Base-by-base conservation (phyloP, 2,888 invertebrate species). In the Corythucha ciliata region DNA sequence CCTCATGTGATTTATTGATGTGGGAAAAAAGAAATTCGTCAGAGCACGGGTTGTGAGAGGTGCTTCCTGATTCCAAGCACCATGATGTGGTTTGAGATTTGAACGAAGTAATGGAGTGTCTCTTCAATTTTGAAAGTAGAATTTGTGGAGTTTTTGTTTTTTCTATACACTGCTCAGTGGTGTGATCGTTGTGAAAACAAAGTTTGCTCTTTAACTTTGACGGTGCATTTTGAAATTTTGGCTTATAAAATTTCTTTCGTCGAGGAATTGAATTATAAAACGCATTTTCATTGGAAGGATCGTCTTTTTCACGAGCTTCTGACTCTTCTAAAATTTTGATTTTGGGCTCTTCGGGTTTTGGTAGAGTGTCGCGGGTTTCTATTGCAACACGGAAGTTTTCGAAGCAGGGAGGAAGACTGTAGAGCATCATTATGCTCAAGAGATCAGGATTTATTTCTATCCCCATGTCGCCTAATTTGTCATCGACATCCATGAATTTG, bases 311-410 rank as follows among this genome's bases (percentile, higher is more conserved):
- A 21, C 39, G 22, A 20, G 48, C 48, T 26, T 48, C 48, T 12
- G 4, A 4, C 21, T 48, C 48, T 16, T 48, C 48, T 18, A 48
- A 48, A 26, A 48, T 41, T 27, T 48, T 48, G n/a, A 48, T 48
- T 48, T 48, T 48, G 6, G 40, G 22, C 14, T 48, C 34, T 4
- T 27, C 8, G 2, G 41, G 49, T 26, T 34, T 32, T 2, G 49
- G 49, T 27, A 49, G 16, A 2, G 21, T 42, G 20, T 49, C 49
- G 2, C 49, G 21, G 16, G 49, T 42, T 29, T 49, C 49, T 22
- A 49, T 49, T 12, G 49, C 49, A 20, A 47, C 47, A 8, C 47
- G 34, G 32, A 47, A 47, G 24, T 47, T 47, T 47, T 47, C 47
- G 37, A 49, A 49, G 5, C 41, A 49, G 25, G 42, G 42, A 5